Conservation (phyloP, 2,797 vertebrate species). For the Eulemur albifrons region DNA sequence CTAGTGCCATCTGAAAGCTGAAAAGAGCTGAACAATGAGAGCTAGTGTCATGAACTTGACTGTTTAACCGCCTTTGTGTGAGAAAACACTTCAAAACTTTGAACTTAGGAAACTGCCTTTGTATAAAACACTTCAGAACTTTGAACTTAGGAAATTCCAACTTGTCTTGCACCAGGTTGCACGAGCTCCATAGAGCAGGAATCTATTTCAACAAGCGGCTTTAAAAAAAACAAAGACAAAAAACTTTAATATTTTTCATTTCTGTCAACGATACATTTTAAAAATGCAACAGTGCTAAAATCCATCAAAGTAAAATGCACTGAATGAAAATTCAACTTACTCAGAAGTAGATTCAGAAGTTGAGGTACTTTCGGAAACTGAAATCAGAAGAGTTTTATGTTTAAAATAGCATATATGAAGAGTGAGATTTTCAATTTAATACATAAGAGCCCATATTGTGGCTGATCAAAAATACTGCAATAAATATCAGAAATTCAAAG, state of each 20-base stretch:
- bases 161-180: conserved; percentile 75
- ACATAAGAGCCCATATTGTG: background rate
- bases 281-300: conserved; percentile 62
- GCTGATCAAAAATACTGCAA: conserved; percentile 3
- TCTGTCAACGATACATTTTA: conserved; percentile 63
- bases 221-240: conserved; percentile 71
- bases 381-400: conserved; percentile 82
- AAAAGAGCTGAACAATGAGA: conserved; percentile 48
- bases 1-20: conserved; percentile 53
- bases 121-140: conserved; percentile 67
- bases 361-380: conserved; percentile 81
- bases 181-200: conserved; percentile 67
- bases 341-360: conserved; percentile 79
- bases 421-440: conserved; percentile 40
- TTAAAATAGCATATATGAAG: conserved; percentile 49
- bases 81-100: conserved; percentile 70
- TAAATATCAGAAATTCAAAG: conserved; percentile 59
- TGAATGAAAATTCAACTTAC: conserved; percentile 85
- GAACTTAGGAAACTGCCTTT: conserved; percentile 69
- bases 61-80: conserved; percentile 51
- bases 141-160: conserved; percentile 75
- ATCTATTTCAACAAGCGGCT: conserved; percentile 74
- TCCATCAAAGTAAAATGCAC: conserved; percentile 41
- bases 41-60: conserved; percentile 57
- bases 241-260: conserved; percentile 72